Percentiles rank a stretch among this genome's conserved stretches.
Evolutionary conservation across 2,113 vertebrate species (phyloP).

Genomic region (Pungitius pungitius): DNA sequence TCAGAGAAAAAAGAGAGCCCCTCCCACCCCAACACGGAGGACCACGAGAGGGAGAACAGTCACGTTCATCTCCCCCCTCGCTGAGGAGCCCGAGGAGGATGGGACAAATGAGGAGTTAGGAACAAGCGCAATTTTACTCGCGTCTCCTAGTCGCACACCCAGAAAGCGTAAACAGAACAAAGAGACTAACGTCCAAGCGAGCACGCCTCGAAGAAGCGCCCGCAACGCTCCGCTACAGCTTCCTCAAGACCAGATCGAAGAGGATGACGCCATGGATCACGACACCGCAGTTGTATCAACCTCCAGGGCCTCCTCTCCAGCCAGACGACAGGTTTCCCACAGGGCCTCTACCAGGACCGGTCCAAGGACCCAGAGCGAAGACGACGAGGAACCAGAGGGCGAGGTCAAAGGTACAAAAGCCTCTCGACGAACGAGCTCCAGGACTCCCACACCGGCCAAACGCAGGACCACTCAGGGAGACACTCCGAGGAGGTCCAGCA

Average conservation of each 20-base stretch:
- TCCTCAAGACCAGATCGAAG: background rate
- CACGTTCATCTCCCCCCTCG: conserved; percentile 47
- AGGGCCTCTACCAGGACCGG: conserved; percentile 20
- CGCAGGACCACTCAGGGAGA: conserved; percentile 32
- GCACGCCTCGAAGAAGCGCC: conserved; percentile 59
- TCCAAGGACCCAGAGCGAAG: background rate
- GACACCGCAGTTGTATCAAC: conserved; percentile 41
- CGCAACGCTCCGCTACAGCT: conserved; percentile 42
- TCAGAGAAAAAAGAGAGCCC: conserved; percentile 46
- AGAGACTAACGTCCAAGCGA: conserved; percentile 19
- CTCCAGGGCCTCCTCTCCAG: conserved; percentile 61
- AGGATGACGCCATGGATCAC: background rate
- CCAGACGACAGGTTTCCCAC: conserved; percentile 72
- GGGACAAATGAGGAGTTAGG: conserved; percentile 48
- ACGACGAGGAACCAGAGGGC: conserved; percentile 27
- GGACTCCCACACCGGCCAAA: conserved; percentile 44
- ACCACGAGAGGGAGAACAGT: conserved; percentile 76
- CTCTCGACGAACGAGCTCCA: conserved; percentile 26
- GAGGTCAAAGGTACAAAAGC: background rate
- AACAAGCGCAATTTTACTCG: conserved; percentile 41
- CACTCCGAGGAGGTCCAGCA: conserved; percentile 70
- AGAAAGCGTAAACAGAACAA: conserved; percentile 56
- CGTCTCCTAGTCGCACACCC: conserved; percentile 59
- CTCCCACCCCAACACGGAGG: conserved; percentile 73
- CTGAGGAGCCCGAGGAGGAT: conserved; percentile 57